Evolutionary conservation across 2,797 vertebrate species (phyloP).

Genomic region (Oreonectes daqikongensis): DNA sequence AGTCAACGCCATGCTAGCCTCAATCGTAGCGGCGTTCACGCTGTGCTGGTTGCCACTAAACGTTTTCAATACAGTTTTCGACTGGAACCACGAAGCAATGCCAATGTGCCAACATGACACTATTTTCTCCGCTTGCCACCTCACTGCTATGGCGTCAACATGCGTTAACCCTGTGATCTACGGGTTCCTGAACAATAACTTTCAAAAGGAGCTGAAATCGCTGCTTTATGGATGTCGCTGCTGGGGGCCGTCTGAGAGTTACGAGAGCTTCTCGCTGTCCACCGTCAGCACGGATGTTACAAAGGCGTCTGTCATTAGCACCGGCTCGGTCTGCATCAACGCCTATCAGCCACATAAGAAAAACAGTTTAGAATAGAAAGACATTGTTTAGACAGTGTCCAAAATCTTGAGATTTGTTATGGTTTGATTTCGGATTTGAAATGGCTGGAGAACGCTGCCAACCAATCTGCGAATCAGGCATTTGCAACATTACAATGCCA

Average conservation of each 20-base stretch:
- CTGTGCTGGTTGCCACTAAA: slow-evolving; percentile 84
- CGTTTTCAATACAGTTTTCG: slow-evolving; percentile 83
- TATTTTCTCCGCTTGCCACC: slow-evolving; percentile 86
- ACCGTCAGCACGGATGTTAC: slow-evolving; percentile 84
- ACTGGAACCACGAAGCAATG: slow-evolving; percentile 82
- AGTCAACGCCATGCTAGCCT: slow-evolving; percentile 80
- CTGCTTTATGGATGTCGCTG: slow-evolving; percentile 80
- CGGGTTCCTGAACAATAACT: slow-evolving; percentile 87
- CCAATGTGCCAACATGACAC: slow-evolving; percentile 76
- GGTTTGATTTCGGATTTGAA: neutral
- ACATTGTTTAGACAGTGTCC: slow-evolving; percentile 1
- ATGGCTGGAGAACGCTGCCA: neutral
- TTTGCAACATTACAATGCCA: neutral
- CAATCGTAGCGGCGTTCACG: slow-evolving; percentile 80
- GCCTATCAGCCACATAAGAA: slow-evolving; percentile 57
- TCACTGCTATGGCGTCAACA: slow-evolving; percentile 82
- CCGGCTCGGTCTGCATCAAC: slow-evolving; percentile 71
- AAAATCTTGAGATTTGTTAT: neutral
- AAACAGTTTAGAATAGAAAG: slow-evolving; percentile 44
- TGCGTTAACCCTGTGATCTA: slow-evolving; percentile 87
- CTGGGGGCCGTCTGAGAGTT: slow-evolving; percentile 73
- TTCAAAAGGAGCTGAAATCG: slow-evolving; percentile 83
- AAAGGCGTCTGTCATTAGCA: slow-evolving; percentile 80
- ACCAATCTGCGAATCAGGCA: neutral
- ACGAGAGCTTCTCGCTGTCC: slow-evolving; percentile 84